Percentiles rank a stretch among this genome's conserved stretches.
phyloP scores from a whole-genome alignment of 2,888 invertebrate genomes.

The Tortrix viridana region DNA sequence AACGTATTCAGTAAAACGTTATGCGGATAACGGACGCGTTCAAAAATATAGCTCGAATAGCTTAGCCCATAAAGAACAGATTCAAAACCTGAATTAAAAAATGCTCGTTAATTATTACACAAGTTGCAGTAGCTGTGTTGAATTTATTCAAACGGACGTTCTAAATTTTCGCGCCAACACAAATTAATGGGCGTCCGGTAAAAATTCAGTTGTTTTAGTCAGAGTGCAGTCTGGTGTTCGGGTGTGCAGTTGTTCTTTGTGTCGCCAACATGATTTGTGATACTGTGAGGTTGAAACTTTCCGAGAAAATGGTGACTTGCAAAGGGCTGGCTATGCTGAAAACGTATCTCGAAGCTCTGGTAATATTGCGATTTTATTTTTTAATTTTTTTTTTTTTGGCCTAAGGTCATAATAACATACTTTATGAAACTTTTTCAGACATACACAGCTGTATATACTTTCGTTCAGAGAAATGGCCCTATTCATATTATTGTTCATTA shows the following conservation, averaged over 20 bases:
- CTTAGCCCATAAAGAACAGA: not conserved
- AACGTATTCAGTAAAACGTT: conserved; percentile 23
- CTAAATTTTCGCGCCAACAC: conserved; percentile 42
- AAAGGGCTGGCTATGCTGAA: conserved; percentile 71
- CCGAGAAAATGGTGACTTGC: conserved; percentile 74
- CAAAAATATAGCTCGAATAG: conserved; percentile 1
- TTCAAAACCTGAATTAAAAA: conserved; percentile 4
- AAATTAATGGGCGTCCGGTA: conserved; percentile 70
- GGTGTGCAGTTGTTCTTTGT: conserved; percentile 51
- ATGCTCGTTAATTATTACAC: conserved; percentile 19
- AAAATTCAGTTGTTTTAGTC: conserved; percentile 60
- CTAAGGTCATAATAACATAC: not conserved
- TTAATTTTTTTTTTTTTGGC: not conserved
- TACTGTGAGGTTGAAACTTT: conserved; percentile 69
- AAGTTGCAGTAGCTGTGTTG: conserved; percentile 17
- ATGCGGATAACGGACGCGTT: conserved; percentile 18
- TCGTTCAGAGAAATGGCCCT: no score
- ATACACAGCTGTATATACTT: no score
- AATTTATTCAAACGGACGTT: conserved; percentile 29
- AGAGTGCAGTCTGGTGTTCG: conserved; percentile 51
- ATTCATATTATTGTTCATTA: no score
- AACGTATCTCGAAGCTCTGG: conserved; percentile 73
- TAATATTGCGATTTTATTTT: conserved; percentile 42
- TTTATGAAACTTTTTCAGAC: no score
- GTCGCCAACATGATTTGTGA: conserved; percentile 69